These are phyloP conservation scores for Hydropsyche betteni DNA, from an alignment of 2,888 invertebrate species.

Conservation along the genomic window DNA sequence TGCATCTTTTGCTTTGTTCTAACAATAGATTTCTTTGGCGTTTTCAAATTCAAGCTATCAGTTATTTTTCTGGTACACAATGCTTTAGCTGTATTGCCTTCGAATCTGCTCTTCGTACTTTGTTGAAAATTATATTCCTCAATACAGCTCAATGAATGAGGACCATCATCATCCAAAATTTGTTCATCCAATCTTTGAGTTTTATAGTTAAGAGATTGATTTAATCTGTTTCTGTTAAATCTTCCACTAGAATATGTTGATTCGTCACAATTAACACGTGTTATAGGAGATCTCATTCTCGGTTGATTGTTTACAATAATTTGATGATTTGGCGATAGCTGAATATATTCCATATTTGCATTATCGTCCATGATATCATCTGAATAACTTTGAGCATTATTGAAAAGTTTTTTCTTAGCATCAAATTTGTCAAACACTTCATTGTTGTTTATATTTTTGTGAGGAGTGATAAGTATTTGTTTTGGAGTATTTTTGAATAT, in stretches of 20 bases:
- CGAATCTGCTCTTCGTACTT: background rate
- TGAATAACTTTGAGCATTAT: slow-evolving; percentile 55
- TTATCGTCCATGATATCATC: slow-evolving; percentile 64
- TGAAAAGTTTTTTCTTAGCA: slow-evolving; percentile 60
- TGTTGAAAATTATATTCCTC: slow-evolving; percentile 57
- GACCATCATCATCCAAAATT: slow-evolving; percentile 62
- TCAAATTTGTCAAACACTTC: slow-evolving; percentile 61
- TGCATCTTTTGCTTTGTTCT: slow-evolving; percentile 63
- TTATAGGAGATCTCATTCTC: slow-evolving; percentile 63
- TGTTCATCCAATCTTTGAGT: slow-evolving; percentile 64
- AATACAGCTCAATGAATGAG: slow-evolving; percentile 63
- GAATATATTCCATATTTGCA: slow-evolving; percentile 64
- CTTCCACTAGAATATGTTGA: slow-evolving; percentile 50
- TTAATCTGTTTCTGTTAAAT: slow-evolving; percentile 64
- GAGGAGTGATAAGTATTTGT: slow-evolving; percentile 56
- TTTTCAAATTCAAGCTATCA: slow-evolving; percentile 64
- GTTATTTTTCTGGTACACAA: slow-evolving; percentile 64
- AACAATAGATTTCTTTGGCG: slow-evolving; percentile 62
- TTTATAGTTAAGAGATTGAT: slow-evolving; percentile 64
- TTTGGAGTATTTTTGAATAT: slow-evolving; percentile 59
- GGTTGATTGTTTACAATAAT: slow-evolving; percentile 65
- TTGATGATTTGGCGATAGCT: slow-evolving; percentile 62
- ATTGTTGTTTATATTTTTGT: slow-evolving; percentile 57
- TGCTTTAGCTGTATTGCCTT: slow-evolving; percentile 56
- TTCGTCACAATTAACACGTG: slow-evolving; percentile 61